A percentile compares a stretch with the other conserved stretches of the same genome.
phyloP scores from a whole-genome alignment of 1,140 invertebrate genomes.

The Papilio machaon region DNA sequence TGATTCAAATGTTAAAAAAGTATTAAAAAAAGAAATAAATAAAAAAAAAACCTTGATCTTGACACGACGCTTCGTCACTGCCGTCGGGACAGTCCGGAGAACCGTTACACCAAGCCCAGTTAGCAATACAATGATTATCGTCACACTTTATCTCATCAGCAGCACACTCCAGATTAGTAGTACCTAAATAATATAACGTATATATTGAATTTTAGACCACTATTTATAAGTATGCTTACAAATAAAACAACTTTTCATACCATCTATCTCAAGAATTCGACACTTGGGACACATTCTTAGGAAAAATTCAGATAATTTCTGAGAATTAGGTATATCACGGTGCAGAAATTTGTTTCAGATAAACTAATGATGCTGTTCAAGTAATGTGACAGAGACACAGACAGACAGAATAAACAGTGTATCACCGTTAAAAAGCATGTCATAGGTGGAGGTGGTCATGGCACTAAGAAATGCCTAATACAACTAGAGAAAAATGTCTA shows the following conservation, averaged over 20 bases:
- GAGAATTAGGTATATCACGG: no score
- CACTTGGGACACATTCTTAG: neutral
- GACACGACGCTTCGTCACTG: slow-evolving; percentile 85
- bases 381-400: no score
- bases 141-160: slow-evolving; percentile 44
- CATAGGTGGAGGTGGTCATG: no score
- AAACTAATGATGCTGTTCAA: no score
- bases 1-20: slow-evolving; percentile 42
- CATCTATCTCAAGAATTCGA: neutral
- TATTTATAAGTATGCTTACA: neutral
- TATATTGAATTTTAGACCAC: neutral
- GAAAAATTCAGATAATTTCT: no score
- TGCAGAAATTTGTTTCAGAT: no score
- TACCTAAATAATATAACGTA: neutral
- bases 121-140: slow-evolving; percentile 91
- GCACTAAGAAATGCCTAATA: no score
- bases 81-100: slow-evolving; percentile 86
- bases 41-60: slow-evolving; percentile 39
- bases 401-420: no score
- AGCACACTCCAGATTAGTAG: slow-evolving; percentile 21
- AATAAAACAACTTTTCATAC: no score
- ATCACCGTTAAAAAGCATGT: no score
- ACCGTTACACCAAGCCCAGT: slow-evolving; percentile 90
- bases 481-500: no score
- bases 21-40: slow-evolving; percentile 40